Evolutionary conservation across 2,888 invertebrate genomes (phyloP), one percentile per base, ranked within the genome.

Genomic region (Diogma glabrata): DNA sequence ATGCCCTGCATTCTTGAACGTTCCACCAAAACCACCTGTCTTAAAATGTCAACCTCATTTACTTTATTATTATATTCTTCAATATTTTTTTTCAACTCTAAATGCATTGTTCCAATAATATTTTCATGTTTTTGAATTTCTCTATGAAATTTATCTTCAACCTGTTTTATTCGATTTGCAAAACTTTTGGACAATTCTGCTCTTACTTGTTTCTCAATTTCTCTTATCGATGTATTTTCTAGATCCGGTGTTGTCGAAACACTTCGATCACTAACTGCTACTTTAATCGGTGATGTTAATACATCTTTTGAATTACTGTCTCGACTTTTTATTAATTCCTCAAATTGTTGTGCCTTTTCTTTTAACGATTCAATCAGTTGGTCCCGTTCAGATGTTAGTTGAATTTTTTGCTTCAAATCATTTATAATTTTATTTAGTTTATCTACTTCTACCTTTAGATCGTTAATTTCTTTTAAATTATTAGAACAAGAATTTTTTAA

Each of bases 131-230:
- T 33, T 20, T 48, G 20, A 9, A 48, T 48, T 48, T 48, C 30
- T n/a, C 14, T 19, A 14, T 48, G 17, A 9, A 30, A 48, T 30
- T 48, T 72, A 71, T 2, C 57, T 63, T 78, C 78, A 8, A 75
- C 67, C 0, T 73, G 71, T 63, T 78, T 78, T 57, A 82, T 71
- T 66, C 82, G 79, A 22, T 74, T 60, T 0, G 78, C 77, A 57
- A 79, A 81, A 53, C 79, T 76, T 57, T 79, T 79, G 1, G 81
- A 79, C 72, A 81, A 78, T 62, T 82, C 82, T 55, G 82, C 79
- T 2, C 81, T 72, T 51, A 82, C 77, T 1, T 76, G 77, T 28
- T 63, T 59, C 55, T 69, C 69, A 3, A 64, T 57, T 47, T 48
- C 30, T 33, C 19, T 19, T 20, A 9, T 20, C 17, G 47, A 62